Conservation (phyloP, 2,113 vertebrate species). For the Psittacus erithacus region DNA sequence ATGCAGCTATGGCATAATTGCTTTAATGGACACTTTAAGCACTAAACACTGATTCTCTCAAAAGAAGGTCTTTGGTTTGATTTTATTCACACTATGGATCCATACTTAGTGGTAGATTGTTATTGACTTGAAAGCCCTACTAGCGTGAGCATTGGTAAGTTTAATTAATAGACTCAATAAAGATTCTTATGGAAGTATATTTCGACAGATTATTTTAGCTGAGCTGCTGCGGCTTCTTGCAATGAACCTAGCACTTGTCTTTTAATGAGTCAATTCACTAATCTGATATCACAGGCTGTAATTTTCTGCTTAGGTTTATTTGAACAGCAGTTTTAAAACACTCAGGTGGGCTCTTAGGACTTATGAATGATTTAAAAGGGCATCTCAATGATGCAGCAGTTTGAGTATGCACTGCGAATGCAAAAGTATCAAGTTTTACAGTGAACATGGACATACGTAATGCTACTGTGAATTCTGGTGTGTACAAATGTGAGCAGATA, state of each 20-base stretch:
- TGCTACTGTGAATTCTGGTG: not conserved
- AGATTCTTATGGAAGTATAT: not conserved
- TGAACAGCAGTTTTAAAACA: not conserved
- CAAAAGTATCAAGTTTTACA: not conserved
- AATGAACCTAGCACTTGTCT: not conserved
- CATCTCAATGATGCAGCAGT: not conserved
- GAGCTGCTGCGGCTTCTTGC: not conserved
- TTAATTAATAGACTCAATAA: slow-evolving; percentile 4
- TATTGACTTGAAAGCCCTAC: slow-evolving; percentile 33
- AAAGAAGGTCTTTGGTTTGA: slow-evolving; percentile 4
- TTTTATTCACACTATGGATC: slow-evolving; percentile 33
- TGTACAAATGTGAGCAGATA: not conserved
- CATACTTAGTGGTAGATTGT: not conserved
- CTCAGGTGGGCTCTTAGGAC: not conserved
- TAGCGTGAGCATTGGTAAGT: not conserved
- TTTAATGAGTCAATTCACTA: slow-evolving; percentile 3
- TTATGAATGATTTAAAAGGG: not conserved
- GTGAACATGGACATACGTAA: not conserved
- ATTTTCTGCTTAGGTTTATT: slow-evolving; percentile 5
- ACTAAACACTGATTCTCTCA: not conserved
- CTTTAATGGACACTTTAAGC: slow-evolving; percentile 20
- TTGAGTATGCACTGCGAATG: not conserved
- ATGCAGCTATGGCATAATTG: not conserved
- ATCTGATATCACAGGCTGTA: not conserved
- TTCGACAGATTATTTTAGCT: not conserved